These are phyloP conservation scores for Anticlea derivata DNA, from an alignment of 2,888 invertebrate genomes.

Conservation along the genomic window DNA sequence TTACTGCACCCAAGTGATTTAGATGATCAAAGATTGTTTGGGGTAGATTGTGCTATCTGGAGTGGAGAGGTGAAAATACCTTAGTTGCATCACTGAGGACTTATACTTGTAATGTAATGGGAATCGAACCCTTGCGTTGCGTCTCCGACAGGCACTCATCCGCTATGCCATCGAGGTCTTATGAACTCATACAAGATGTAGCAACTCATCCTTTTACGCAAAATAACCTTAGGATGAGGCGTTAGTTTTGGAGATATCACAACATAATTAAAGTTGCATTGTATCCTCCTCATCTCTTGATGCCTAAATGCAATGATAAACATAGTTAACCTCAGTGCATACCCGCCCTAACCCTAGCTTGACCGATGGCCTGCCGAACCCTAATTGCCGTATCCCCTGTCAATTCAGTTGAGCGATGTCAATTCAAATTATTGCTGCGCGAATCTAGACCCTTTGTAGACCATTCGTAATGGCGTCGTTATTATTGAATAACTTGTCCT, in stretches of 20 bases:
- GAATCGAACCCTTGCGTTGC: too few species aligned
- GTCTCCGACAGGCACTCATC: too few species aligned
- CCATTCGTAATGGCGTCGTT: not conserved
- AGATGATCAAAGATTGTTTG: conserved; percentile 34
- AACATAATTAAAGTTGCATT: too few species aligned
- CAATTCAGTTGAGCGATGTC: conserved; percentile 38
- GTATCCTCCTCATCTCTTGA: not conserved
- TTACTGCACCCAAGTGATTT: conserved; percentile 68
- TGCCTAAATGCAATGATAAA: conserved; percentile 12
- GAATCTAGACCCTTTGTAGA: conserved; percentile 34
- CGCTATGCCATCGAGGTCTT: too few species aligned
- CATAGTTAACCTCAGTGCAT: conserved; percentile 11
- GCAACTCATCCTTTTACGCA: too few species aligned
- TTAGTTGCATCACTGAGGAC: not conserved
- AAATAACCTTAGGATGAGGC: too few species aligned
- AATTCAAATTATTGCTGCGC: conserved; percentile 41
- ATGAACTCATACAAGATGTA: too few species aligned
- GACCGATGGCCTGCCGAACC: conserved; percentile 17
- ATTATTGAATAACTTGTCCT: not conserved
- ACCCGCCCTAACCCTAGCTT: conserved; percentile 14
- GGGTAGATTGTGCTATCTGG: conserved; percentile 22
- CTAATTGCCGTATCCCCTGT: conserved; percentile 27
- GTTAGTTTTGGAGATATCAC: too few species aligned
- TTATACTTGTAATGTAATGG: too few species aligned
- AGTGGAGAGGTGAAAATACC: not conserved